Evolutionary conservation across 1,140 invertebrate genomes (phyloP).

Genomic region (Ptiloglossa arizonensis): DNA sequence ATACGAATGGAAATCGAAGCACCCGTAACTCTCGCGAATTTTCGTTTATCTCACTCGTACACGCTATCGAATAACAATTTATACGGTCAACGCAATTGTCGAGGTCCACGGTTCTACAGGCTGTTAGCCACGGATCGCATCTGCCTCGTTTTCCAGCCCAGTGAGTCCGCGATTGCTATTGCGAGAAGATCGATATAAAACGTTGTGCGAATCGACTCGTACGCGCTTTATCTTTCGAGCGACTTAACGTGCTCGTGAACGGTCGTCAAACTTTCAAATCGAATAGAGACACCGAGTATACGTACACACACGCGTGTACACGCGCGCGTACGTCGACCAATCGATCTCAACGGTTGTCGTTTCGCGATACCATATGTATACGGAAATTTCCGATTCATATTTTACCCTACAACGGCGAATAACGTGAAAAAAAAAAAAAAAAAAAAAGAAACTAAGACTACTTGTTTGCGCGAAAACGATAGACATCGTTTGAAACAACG

Average conservation of each 20-base stretch:
- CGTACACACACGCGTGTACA: too few relatives aligned
- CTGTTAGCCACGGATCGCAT: constrained; percentile 9
- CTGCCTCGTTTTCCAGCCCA: constrained; percentile 14
- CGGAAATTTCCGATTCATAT: too few relatives aligned
- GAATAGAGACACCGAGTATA: background rate
- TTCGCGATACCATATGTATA: too few relatives aligned
- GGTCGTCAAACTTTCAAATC: background rate
- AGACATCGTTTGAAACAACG: too few relatives aligned
- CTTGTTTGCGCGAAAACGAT: too few relatives aligned
- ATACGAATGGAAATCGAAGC: too few relatives aligned
- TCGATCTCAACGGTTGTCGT: too few relatives aligned
- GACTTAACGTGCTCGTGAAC: background rate
- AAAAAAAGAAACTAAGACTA: too few relatives aligned
- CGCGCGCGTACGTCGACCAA: too few relatives aligned
- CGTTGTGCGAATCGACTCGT: background rate
- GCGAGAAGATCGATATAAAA: constrained; percentile 7
- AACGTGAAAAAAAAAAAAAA: too few relatives aligned
- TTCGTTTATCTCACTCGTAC: background rate
- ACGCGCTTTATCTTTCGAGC: background rate
- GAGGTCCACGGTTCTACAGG: background rate
- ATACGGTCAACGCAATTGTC: background rate
- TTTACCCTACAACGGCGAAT: too few relatives aligned
- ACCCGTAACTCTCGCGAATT: background rate
- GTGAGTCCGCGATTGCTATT: constrained; percentile 2
- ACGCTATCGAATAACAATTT: constrained; percentile 11